Evolutionary conservation across 2,113 vertebrate genomes (phyloP).

Genomic region (Pygoscelis adeliae): DNA sequence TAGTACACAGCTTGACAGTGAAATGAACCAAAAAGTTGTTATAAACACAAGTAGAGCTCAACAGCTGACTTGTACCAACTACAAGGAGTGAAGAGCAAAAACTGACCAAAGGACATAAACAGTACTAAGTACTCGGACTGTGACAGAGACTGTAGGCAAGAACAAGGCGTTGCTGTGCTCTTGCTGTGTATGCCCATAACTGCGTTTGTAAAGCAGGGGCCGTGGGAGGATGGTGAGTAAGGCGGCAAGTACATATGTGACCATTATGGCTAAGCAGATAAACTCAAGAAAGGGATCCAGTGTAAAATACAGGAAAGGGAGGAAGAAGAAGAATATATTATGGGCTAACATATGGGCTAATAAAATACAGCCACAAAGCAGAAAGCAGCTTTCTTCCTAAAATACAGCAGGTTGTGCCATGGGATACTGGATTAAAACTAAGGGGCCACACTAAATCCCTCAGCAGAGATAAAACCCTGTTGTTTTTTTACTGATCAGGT

Average conservation of each 20-base stretch:
- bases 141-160: background rate
- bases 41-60: background rate
- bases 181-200: background rate
- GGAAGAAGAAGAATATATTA: background rate
- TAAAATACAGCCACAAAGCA: background rate
- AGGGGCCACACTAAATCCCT: background rate
- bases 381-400: background rate
- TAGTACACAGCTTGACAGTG: background rate
- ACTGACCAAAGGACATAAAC: background rate
- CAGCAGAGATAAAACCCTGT: background rate
- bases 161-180: background rate
- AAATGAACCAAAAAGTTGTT: background rate
- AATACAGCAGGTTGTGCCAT: background rate
- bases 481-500: background rate
- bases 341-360: background rate
- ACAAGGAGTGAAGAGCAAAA: background rate
- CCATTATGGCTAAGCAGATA: background rate
- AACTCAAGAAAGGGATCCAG: background rate
- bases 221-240: background rate
- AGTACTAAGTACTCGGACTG: background rate
- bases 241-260: accelerated
- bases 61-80: background rate
- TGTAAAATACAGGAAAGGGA: background rate
- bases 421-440: background rate
- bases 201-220: background rate